Percentiles rank a stretch among this genome's conserved stretches.
Conservation (phyloP, 2,113 vertebrate species). For the Ornithorhynchus anatinus region DNA sequence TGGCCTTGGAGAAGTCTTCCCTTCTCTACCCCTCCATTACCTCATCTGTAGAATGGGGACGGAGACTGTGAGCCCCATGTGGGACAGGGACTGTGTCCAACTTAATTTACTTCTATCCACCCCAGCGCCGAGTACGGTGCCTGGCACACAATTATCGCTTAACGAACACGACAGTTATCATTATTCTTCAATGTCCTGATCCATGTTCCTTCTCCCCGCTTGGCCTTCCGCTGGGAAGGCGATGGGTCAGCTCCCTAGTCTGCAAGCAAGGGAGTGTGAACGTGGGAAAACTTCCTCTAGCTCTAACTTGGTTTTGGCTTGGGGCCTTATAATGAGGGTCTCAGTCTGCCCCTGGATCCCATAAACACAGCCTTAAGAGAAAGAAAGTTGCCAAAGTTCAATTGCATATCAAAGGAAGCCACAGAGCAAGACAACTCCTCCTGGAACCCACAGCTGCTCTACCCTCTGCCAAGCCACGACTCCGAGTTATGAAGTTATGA, state of each 20-base stretch:
- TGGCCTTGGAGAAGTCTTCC: no score
- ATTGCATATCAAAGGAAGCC: constrained; percentile 57
- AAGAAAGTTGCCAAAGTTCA: constrained; percentile 62
- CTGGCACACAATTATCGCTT: no score
- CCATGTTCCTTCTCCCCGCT: neutral
- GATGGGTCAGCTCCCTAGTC: neutral
- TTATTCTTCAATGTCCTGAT: no score
- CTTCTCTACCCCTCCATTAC: no score
- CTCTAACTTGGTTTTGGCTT: constrained; percentile 38
- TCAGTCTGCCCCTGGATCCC: constrained; percentile 47
- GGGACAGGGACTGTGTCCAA: no score
- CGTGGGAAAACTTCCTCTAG: constrained; percentile 20
- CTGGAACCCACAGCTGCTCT: constrained; percentile 36
- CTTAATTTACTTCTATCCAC: no score
- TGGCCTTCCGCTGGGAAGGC: constrained; percentile 1
- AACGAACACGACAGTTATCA: no score
- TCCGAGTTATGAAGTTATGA: constrained; percentile 24
- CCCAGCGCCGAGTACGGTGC: no score
- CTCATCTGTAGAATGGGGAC: no score
- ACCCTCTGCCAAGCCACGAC: constrained; percentile 46
- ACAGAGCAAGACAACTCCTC: constrained; percentile 49
- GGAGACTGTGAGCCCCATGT: no score
- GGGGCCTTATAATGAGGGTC: constrained; percentile 33
- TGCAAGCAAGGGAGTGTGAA: constrained; percentile 23
- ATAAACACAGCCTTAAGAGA: constrained; percentile 46